Conservation (phyloP, 2,888 invertebrate species). For the Pseudococcus viburni region DNA sequence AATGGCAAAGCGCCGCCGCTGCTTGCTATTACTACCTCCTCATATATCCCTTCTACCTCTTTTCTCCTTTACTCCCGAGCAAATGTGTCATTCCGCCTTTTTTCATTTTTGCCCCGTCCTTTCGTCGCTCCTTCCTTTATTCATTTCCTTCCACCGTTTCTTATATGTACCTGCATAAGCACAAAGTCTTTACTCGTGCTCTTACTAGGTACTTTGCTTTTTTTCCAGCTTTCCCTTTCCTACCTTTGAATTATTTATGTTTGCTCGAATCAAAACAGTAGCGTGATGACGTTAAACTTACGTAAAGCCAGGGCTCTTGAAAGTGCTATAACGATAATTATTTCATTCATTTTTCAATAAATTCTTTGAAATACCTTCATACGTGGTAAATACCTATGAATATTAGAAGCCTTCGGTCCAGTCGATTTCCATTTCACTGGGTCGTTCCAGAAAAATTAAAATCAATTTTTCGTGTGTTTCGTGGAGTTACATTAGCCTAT, state of each 20-base stretch:
- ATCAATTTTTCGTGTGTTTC: too few relatives aligned
- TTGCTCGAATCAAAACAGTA: not conserved
- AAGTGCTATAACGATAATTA: not conserved
- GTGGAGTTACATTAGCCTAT: too few relatives aligned
- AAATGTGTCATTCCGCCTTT: slow-evolving; percentile 56
- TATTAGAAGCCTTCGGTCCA: not conserved
- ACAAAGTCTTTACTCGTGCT: not conserved
- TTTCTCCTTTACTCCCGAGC: slow-evolving; percentile 31
- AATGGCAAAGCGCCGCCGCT: slow-evolving; percentile 56
- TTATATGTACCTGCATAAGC: not conserved
- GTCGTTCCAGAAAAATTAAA: too few relatives aligned
- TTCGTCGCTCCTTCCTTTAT: not conserved
- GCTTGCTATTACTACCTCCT: slow-evolving; percentile 54
- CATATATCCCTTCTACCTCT: slow-evolving; percentile 68
- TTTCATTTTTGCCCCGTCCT: slow-evolving; percentile 10
- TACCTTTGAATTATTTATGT: slow-evolving; percentile 2
- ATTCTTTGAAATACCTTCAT: not conserved
- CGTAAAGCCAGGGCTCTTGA: not conserved
- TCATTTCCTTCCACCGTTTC: not conserved
- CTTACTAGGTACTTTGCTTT: not conserved
- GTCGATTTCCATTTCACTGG: not conserved
- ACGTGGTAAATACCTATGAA: not conserved
- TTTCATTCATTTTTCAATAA: not conserved
- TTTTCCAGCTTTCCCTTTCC: not conserved
- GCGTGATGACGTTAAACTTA: slow-evolving; percentile 22